Conservation (phyloP, 2,888 invertebrate species). For the Aleiodes leptofemur region DNA sequence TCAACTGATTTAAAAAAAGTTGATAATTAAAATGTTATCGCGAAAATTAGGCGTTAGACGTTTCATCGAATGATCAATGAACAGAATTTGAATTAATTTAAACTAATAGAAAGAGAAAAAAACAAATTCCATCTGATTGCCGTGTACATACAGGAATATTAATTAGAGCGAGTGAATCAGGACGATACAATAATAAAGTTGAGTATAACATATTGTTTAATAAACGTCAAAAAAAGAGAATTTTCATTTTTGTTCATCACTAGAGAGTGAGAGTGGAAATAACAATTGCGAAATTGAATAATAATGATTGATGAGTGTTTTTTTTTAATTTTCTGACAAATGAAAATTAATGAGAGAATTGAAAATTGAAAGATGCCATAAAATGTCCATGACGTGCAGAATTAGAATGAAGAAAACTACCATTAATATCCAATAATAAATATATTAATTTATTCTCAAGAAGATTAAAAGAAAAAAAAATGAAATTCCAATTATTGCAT, state of each 20-base stretch:
- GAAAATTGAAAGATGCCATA: conserved; percentile 44
- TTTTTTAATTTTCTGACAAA: conserved; percentile 40
- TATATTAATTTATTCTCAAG: conserved; percentile 76
- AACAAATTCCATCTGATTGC: conserved; percentile 31
- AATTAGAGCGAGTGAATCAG: conserved; percentile 38
- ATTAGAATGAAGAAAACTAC: conserved; percentile 67
- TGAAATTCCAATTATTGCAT: conserved; percentile 32
- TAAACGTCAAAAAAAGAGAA: conserved; percentile 24
- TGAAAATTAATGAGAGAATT: conserved; percentile 54
- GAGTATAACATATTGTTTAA: conserved; percentile 39
- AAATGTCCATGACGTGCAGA: conserved; percentile 26
- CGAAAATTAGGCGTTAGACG: conserved; percentile 20
- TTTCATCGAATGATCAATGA: conserved; percentile 38
- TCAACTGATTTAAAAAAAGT: conserved; percentile 22
- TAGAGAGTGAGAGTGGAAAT: conserved; percentile 38
- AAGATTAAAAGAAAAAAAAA: conserved; percentile 47
- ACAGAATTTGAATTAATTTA: conserved; percentile 13
- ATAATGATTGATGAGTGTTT: conserved; percentile 46
- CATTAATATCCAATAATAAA: conserved; percentile 72
- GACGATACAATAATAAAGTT: conserved; percentile 33
- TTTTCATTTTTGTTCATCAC: conserved; percentile 2
- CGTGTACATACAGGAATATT: conserved; percentile 36
- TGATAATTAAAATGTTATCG: conserved; percentile 22
- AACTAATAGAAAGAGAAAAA: conserved; percentile 19
- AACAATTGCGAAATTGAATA: conserved; percentile 41